Base-by-base conservation (phyloP, 2,888 invertebrate species). In the Strigamia crassipes region DNA sequence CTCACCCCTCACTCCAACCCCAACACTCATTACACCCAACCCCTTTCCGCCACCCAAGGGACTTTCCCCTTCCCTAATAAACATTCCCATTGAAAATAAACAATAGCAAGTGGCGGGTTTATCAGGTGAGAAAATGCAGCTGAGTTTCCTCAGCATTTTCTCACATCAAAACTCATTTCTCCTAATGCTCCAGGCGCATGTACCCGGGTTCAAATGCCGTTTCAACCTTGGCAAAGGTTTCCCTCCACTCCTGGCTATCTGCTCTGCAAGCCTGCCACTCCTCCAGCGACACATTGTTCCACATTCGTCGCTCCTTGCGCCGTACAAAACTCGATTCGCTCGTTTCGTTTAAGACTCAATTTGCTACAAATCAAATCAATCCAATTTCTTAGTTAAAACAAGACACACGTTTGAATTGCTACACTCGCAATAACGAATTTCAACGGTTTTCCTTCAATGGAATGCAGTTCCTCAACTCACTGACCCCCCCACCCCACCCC, bases 211-310 rank as follows among this genome's bases (percentile, higher is more conserved):
- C 61, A 61, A 61, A 61, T 61, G 61, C 61, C 18, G 61, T 61
- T 23, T 61, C 61, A 61, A 61, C 61, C 61, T 61, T 61, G 61
- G 61, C 61, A 61, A 61, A 61, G 61, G 61, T 61, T 61, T 61
- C 18, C 61, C 21, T 61, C 18, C 21, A 6, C 9, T 9, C 38
- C 38, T 5, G 61, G 61, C 61, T 9, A 23, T 61, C 61, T 23
- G 15, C 18, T 51, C 6, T 15, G n/a, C 18, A 10, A 10, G 18
- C 61, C 2, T 10, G 42, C 42, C 42, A 42, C 42, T 42, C 42
- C 42, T 42, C n/a, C n/a, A 3, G 34, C 2, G 6, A 13, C 15
- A 15, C 13, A 13, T n/a, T 46, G 46, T n/a, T n/a, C 46, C 46
- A 46, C 46, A 46, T 46, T 46, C 27, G 27, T 27, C 9, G 1